Evolutionary conservation across 2,113 vertebrate species (phyloP).

Genomic region (Neogobius melanostomus): DNA sequence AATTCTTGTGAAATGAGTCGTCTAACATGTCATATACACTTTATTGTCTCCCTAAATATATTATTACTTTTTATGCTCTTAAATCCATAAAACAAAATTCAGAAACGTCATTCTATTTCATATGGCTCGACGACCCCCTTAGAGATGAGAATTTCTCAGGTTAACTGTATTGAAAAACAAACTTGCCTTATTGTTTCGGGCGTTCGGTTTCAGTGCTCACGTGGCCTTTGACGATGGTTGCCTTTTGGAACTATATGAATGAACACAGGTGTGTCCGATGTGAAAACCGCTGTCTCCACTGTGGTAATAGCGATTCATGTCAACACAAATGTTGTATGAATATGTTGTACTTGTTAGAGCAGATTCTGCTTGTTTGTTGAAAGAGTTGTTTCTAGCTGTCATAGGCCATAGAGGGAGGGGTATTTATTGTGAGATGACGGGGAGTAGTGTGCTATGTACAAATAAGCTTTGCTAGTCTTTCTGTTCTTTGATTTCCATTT

Average conservation of each 20-base stretch:
- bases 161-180: constrained; percentile 37
- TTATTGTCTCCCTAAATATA: constrained; percentile 55
- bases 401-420: constrained; percentile 42
- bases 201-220: constrained; percentile 16
- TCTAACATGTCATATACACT: too few relatives aligned
- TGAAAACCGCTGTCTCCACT: constrained; percentile 31
- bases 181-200: constrained; percentile 61
- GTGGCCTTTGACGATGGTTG: constrained; percentile 36
- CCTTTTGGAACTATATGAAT: constrained; percentile 6
- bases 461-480: constrained; percentile 16
- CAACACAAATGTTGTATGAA: not conserved
- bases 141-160: constrained; percentile 63
- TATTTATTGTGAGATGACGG: constrained; percentile 71
- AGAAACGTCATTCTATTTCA: not conserved
- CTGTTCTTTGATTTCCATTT: constrained; percentile 19
- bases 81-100: not conserved
- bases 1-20: too few relatives aligned
- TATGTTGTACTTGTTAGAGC: constrained; percentile 18
- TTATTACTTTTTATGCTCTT: not conserved
- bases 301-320: constrained; percentile 19
- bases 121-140: not conserved
- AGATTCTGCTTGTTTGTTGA: constrained; percentile 29
- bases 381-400: constrained; percentile 30
- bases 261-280: constrained; percentile 11
- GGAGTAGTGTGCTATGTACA: constrained; percentile 25